Evolutionary conservation across 2,888 invertebrate genomes (phyloP), one percentile per base, ranked within the genome.

Genomic region (Boloria selene): DNA sequence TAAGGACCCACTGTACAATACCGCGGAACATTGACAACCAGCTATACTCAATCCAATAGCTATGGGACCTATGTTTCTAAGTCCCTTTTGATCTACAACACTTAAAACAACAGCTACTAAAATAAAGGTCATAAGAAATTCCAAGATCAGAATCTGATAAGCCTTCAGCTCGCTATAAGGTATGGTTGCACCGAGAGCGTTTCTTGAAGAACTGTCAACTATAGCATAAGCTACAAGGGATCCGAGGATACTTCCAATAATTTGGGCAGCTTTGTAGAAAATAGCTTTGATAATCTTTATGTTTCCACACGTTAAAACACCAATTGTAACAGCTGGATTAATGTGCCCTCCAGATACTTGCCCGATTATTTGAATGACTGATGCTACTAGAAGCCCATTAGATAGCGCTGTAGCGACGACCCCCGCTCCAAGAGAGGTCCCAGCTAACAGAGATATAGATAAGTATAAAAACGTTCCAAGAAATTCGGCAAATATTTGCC

Each of bases 401-500:
- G 72, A 53, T 13, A 70, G 55, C 3, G 71, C 68, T 44, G 50
- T 56, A 10, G 42, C 62, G 5, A 68, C 55, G 14, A 50, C 49
- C n/a, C 50, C 64, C 2, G 50, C n/a, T 16, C 47, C 52, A 22
- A 60, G 4, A 38, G 54, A 56, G 2, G 56, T 60, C 17, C 67
- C 68, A 22, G 69, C 69, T 6, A 70, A 42, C 17, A 72, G 53
- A 13, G 61, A 64, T 38, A 71, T 67, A 3, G 72, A 68, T 17
- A 73, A 51, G 31, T 71, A 73, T 4, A 71, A 55, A 42, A 72
- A 72, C 6, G 72, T 70, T n/a, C 73, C 72, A 13, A 73, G 55
- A 52, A 73, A 70, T 68, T 74, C 73, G 13, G 72, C 73, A 14
- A 72, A 64, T n/a, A 74, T 26, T 59, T 71, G 72, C 22, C 54